Base-by-base conservation (phyloP, 2,888 invertebrate species). In the Acleris laterana region DNA sequence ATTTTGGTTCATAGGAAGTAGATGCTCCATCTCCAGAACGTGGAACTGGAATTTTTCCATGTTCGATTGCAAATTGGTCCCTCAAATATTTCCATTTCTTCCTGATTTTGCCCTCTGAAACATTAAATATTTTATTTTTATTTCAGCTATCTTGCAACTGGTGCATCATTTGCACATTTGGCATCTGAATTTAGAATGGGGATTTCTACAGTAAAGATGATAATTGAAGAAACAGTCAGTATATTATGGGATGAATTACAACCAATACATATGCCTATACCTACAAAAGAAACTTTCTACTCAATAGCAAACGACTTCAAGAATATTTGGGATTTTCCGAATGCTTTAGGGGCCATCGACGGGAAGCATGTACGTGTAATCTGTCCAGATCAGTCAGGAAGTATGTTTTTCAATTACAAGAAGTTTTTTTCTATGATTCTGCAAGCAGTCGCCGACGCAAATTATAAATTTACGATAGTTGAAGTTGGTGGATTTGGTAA, bases 81-180 rank as follows among this genome's bases (percentile, higher is more conserved):
- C 70, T 66, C 11, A 72, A 62, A 64, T 72, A 72, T 28, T 70
- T 72, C 72, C 70, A 72, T 68, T 69, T 69, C 58, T 71, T 72
- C 58, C 68, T 69, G 17, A 72, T 28, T 58, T 71, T 72, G 53
- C 59, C 66, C 56, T 72, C 72, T 71, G 69, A 62, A 70, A 72
- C 64, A 60, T 17, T 20, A 60, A 38, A 32, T 11, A 42, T 56
- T 56, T 42, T 56, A 53, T 56, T 56, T 17, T 42, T 42, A 42
- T 58, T 58, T 16, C 58, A 58, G 58, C 9, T 58, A 46, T 22
- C 48, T 58, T 9, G 58, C 58, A 46, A 58, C 48, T n/a, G 53
- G 53, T 11, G 28, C 22, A n/a, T 25, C 22, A 58, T 58, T 52
- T 61, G 56, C 56, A 61, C 61, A 61, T 56, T 61, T 66, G 66